Percentiles rank a stretch among this genome's conserved stretches.
phyloP scores from a whole-genome alignment of 2,888 invertebrate species.

The Carterocephalus palaemon region DNA sequence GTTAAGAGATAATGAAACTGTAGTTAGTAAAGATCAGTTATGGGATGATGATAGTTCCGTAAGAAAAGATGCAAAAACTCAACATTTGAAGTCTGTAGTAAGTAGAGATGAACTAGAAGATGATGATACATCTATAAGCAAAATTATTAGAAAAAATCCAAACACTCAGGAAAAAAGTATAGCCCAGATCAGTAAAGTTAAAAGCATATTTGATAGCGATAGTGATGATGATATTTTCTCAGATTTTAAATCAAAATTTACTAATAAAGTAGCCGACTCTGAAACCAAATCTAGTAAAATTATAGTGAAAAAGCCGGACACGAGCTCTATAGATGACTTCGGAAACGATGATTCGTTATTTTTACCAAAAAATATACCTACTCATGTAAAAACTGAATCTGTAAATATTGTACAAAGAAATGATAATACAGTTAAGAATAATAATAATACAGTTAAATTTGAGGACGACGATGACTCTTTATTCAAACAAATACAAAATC shows the following conservation, averaged over 20 bases:
- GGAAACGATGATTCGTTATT: conserved; percentile 17
- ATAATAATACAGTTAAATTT: neutral
- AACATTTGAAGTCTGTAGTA: too few species aligned
- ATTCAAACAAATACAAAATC: conserved; percentile 2
- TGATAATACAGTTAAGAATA: neutral
- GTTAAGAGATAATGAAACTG: conserved; percentile 42
- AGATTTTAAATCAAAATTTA: conserved; percentile 26
- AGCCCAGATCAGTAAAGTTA: conserved; percentile 26
- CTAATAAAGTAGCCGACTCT: conserved; percentile 13
- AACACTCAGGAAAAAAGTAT: neutral
- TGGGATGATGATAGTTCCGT: too few species aligned
- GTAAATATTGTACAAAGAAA: neutral
- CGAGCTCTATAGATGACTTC: conserved; percentile 10
- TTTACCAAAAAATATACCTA: conserved; percentile 9
- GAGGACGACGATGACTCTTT: conserved; percentile 3
- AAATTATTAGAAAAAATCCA: conserved; percentile 21
- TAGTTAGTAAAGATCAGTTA: too few species aligned
- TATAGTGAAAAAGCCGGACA: too few species aligned
- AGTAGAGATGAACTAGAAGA: too few species aligned
- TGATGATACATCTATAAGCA: conserved; percentile 4
- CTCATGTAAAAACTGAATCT: too few species aligned
- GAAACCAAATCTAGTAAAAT: too few species aligned
- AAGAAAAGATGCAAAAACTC: too few species aligned
- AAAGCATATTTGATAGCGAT: conserved; percentile 48
- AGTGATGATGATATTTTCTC: conserved; percentile 50